Percentiles rank a stretch among this genome's conserved stretches.
These are phyloP conservation scores for Pseudomyrmex cubaensis DNA, from an alignment of 1,140 invertebrate genomes.

Conservation along the genomic window DNA sequence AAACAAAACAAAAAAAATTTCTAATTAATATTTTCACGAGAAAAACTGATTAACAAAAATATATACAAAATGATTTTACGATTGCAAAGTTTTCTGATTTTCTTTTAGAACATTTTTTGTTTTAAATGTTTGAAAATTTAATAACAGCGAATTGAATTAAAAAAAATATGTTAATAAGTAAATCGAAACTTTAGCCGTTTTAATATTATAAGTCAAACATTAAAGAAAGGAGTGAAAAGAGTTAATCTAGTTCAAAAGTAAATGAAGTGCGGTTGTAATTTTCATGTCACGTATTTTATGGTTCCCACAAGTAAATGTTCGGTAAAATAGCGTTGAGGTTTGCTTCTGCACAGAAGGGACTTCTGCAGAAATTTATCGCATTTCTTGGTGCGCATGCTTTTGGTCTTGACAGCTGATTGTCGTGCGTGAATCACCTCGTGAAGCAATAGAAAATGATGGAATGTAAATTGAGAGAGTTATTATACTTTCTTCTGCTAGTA, in stretches of 20 bases:
- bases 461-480: neutral
- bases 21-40: too few relatives aligned
- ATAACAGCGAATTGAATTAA: neutral
- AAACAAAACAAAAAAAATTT: neutral
- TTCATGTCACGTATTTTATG: neutral
- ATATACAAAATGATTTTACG: neutral
- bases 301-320: slow-evolving; percentile 8
- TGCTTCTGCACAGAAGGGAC: slow-evolving; percentile 10
- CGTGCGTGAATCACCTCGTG: neutral
- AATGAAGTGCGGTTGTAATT: neutral
- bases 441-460: slow-evolving; percentile 3
- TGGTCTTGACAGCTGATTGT: slow-evolving; percentile 22
- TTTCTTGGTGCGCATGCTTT: neutral
- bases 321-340: slow-evolving; percentile 17
- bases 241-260: neutral
- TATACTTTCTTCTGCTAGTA: too few relatives aligned
- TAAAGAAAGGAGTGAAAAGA: neutral
- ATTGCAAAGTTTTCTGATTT: neutral
- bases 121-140: neutral
- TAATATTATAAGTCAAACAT: neutral
- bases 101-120: too few relatives aligned
- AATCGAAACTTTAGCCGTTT: neutral
- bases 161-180: neutral
- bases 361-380: slow-evolving; percentile 20
- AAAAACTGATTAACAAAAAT: neutral